phyloP scores from a whole-genome alignment of 2,113 vertebrate species.

The Bubo scandiacus region DNA sequence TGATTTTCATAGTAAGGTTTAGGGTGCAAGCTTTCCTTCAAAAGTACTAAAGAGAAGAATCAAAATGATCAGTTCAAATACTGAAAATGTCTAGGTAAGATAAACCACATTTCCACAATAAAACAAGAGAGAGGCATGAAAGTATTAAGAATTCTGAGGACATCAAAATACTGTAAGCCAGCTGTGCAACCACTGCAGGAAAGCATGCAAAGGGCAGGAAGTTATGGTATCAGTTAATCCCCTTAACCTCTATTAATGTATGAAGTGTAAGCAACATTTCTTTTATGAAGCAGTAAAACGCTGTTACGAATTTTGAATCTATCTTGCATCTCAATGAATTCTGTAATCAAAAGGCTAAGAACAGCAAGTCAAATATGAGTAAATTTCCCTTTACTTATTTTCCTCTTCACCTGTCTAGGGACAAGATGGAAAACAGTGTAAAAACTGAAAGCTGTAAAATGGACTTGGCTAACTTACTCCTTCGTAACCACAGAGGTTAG shows the following conservation, averaged over 20 bases:
- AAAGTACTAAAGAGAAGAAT: not conserved
- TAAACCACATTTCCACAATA: not conserved
- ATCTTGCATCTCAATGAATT: conserved; percentile 55
- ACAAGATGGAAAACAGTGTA: not conserved
- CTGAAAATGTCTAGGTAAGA: not conserved
- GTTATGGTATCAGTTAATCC: conserved; percentile 40
- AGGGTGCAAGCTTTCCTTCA: not conserved
- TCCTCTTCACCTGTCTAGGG: not conserved
- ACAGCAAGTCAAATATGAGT: conserved; percentile 35
- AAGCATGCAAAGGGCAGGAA: not conserved
- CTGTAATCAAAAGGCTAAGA: conserved; percentile 63
- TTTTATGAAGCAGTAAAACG: conserved; percentile 62
- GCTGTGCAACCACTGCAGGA: not conserved
- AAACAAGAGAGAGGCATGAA: not conserved
- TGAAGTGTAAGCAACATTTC: conserved; percentile 31
- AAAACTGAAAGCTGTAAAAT: not conserved
- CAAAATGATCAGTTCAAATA: not conserved
- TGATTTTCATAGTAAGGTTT: not conserved
- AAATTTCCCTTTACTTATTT: conserved; percentile 16
- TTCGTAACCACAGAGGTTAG: not conserved
- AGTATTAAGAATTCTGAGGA: not conserved
- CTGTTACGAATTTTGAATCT: conserved; percentile 51
- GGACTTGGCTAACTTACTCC: not conserved
- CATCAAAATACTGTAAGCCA: not conserved
- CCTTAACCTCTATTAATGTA: conserved; percentile 50